Evolutionary conservation across 2,888 invertebrate species (phyloP), one percentile per base, ranked within the genome.

Genomic region (Nomada ferruginata): DNA sequence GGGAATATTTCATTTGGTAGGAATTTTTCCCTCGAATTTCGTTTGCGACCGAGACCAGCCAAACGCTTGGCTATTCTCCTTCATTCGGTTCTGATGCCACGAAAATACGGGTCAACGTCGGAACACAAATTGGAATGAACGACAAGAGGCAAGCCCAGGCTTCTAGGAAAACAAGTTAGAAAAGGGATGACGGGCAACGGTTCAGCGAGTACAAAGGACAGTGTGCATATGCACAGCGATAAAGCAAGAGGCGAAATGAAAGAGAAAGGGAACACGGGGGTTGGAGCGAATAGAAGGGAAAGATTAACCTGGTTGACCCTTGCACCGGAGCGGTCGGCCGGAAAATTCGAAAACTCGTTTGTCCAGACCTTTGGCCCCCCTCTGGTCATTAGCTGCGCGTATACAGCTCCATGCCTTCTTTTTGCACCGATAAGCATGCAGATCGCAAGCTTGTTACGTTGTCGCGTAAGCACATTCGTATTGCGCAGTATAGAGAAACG

Each of bases 1-100:
- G 89, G 90, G 87, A 91, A 91, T 91, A 92, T 91, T 92, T 91
- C 90, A 91, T 91, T 92, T 85, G 83, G 77, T 83, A 77, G 88
- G 85, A 89, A 89, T 87, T 90, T 89, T 89, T 85, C 89, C 85
- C 86, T 87, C 78, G 83, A 84, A 89, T 89, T 88, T 87, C 66
- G 66, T 70, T 72, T 2, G 59, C 65, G 18, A 23, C 26, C 42
- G 26, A 50, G 20, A 9, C 47, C 70, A 23, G 15, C 11, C 20
- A 3, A 13, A 20, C 23, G 20, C 2, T 20, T 74, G 69, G 13
- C 52, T 68, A 29, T 70, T 60, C 20, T 57, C 75, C 59, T 69
- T 52, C 53, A 23, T 55, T 47, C 71, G 20, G 71, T n/a, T 36
- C 11, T 64, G 52, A 60, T 53, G 73, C 64, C 74, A 50, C 57